These are phyloP conservation scores for Gastrophryne carolinensis DNA, from an alignment of 2,797 vertebrate genomes.

Conservation along the genomic window DNA sequence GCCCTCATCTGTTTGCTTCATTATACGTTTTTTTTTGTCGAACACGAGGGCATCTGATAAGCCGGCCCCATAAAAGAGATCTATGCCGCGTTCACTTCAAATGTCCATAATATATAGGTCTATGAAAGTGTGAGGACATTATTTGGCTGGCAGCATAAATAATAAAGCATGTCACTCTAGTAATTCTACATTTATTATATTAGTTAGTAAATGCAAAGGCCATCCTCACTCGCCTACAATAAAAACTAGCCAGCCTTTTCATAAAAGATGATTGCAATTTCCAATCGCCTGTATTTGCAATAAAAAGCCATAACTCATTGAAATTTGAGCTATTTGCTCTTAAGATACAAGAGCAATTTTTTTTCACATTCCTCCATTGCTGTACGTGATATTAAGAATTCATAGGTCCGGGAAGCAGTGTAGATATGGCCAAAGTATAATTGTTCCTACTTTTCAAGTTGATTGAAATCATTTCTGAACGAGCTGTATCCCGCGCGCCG, in stretches of 20 bases:
- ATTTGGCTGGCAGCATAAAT: constrained; percentile 63
- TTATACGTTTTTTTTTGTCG: constrained; percentile 25
- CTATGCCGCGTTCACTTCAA: constrained; percentile 56
- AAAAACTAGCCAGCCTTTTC: constrained; percentile 64
- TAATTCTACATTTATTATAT: constrained; percentile 62
- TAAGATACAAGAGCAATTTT: constrained; percentile 62
- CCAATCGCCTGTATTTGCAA: constrained; percentile 58
- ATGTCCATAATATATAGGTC: constrained; percentile 59
- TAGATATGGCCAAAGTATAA: constrained; percentile 60
- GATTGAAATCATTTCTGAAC: constrained; percentile 60
- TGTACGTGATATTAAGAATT: constrained; percentile 70
- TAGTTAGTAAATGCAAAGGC: constrained; percentile 62
- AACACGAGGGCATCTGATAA: constrained; percentile 57
- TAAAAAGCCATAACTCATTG: constrained; percentile 66
- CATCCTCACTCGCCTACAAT: constrained; percentile 59
- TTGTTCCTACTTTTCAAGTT: constrained; percentile 63
- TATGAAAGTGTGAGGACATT: constrained; percentile 56
- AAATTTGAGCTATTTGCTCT: constrained; percentile 71
- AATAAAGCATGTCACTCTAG: constrained; percentile 59
- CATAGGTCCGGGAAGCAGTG: constrained; percentile 60
- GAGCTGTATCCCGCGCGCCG: constrained; percentile 36
- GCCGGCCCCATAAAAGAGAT: constrained; percentile 56
- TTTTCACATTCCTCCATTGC: constrained; percentile 47
- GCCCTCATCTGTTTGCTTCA: constrained; percentile 40
- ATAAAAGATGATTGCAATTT: constrained; percentile 73